Evolutionary conservation across 2,113 vertebrate genomes (phyloP), one percentile per base, ranked within the genome.

Genomic region (Prionailurus viverrinus): DNA sequence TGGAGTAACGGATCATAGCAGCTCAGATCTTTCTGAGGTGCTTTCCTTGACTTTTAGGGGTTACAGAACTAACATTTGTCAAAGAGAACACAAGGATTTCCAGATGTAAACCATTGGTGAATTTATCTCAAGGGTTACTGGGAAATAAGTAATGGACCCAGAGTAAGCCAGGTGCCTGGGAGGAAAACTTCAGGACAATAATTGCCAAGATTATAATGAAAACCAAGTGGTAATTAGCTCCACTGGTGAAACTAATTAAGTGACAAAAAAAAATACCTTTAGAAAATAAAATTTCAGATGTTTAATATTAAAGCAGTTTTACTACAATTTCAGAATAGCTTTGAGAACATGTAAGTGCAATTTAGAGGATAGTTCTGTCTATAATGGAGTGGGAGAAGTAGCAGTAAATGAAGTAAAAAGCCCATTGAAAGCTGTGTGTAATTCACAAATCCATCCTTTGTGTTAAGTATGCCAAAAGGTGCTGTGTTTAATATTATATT

Each of bases 181-280:
- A 97, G 69, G 76, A 91, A 92, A 94, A 81, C 69, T 69, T 55
- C 36, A 80, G 74, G 85, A 89, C 48, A 90, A 92, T 83, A 96
- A 92, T 89, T 94, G 91, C n/a, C 88, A 90, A 78, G 68, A 71
- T 80, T 74, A 80, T 74, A 68, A 95, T 55, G 78, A 93, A 96
- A 96, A 73, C 21, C 55, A 93, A 97, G 63, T 88, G 27, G 81
- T 78, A 90, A 95, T 96, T 94, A 97, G 31, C 31, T 63, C 27
- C 69, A 88, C 10, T 88, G 69, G 55, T 87, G 78, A 69, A 92
- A 87, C 92, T 91, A 95, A 97, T 93, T 98, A 92, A 96, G 41
- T 94, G 80, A 96, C 71, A 96, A 95, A 96, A 95, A 96, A 95
- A 84, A 95, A 51, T 80, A 92, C 81, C 63, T 89, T 41, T 29